Percentiles rank a stretch among this genome's conserved stretches.
Conservation (phyloP, 2,113 vertebrate species). For the Apistogramma diplotaenia region DNA sequence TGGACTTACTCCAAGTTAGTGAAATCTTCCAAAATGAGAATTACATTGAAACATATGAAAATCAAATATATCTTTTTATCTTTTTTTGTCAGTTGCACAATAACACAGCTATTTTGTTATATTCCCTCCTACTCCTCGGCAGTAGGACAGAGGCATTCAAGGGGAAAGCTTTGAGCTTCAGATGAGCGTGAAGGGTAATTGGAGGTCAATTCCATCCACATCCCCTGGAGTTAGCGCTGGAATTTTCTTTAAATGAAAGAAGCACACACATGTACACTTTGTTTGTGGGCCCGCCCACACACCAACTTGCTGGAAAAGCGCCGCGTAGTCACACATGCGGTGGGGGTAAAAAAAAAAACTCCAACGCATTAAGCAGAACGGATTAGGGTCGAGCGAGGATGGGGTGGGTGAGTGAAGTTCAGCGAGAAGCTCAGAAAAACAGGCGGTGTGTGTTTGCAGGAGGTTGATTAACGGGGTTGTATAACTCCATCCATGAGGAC, state of each 20-base stretch:
- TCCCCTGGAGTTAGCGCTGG: constrained; percentile 22
- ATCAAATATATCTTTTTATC: neutral
- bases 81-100: neutral
- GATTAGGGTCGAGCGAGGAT: constrained; percentile 38
- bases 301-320: neutral
- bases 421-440: constrained; percentile 4
- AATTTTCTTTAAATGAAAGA: constrained; percentile 48
- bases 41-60: neutral
- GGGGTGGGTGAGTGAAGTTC: constrained; percentile 24
- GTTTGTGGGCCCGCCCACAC: neutral
- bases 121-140: neutral
- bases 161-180: constrained; percentile 16
- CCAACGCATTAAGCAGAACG: neutral
- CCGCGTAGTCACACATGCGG: neutral
- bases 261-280: neutral
- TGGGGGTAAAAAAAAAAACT: neutral
- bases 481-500: constrained; percentile 4
- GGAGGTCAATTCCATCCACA: constrained; percentile 39
- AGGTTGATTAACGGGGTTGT: neutral
- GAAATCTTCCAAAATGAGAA: neutral
- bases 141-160: neutral
- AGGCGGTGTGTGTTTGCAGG: neutral
- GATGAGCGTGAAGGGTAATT: constrained; percentile 23
- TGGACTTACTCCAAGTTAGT: neutral
- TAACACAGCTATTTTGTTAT: constrained; percentile 28